These are phyloP conservation scores for Pogonomyrmex barbatus DNA, from an alignment of 1,140 invertebrate species.

Conservation along the genomic window DNA sequence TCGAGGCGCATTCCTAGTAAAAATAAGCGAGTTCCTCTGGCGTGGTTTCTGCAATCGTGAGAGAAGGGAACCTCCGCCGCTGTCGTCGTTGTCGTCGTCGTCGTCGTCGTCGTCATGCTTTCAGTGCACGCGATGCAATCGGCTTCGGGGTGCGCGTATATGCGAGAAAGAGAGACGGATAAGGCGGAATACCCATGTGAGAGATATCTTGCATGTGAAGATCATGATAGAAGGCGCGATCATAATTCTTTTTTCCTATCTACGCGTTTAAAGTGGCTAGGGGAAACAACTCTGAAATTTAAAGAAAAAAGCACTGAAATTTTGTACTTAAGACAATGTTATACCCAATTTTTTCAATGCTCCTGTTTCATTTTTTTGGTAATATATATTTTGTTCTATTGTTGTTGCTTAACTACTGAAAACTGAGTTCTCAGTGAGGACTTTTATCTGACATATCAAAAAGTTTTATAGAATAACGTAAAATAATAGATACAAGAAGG, in stretches of 20 bases:
- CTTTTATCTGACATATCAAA: not conserved
- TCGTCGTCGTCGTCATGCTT: slow-evolving; percentile 39
- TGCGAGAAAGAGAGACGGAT: not conserved
- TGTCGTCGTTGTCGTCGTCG: slow-evolving; percentile 1
- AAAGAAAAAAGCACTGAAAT: not conserved
- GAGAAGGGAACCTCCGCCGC: slow-evolving; percentile 13
- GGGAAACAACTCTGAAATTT: not conserved
- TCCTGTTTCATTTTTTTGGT: not conserved
- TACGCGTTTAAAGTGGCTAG: not conserved
- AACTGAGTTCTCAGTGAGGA: not conserved
- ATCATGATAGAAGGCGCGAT: not conserved
- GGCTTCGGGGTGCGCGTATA: slow-evolving; percentile 9
- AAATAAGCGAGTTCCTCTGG: slow-evolving; percentile 69
- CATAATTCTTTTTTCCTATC: not conserved
- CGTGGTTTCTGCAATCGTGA: slow-evolving; percentile 64
- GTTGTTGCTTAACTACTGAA: not conserved
- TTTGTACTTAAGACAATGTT: not conserved
- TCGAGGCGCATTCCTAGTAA: slow-evolving; percentile 69
- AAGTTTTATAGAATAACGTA: not conserved
- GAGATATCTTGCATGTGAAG: not conserved
- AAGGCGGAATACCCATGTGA: slow-evolving; percentile 17
- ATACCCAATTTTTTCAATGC: not conserved
- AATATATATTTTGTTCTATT: not conserved
- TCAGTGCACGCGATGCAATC: slow-evolving; percentile 35
- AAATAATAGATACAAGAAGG: not conserved